Evolutionary conservation across 2,113 vertebrate species (phyloP), one percentile per base, ranked within the genome.

Genomic region (Xiphias gladius): DNA sequence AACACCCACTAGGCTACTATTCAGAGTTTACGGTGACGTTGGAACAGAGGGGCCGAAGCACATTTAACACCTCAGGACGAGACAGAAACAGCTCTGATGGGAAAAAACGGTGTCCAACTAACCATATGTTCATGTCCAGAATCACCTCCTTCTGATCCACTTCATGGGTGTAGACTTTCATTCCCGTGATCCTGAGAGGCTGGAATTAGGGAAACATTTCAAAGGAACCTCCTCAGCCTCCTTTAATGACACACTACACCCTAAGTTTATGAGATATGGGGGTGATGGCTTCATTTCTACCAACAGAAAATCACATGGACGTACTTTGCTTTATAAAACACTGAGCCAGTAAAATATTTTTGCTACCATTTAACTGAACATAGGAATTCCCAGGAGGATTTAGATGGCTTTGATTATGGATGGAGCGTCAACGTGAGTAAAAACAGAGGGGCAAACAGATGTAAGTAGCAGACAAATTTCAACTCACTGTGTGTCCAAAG

Each of bases 51-150:
- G 11, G 7, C 9, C 5, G 22, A 46, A 32, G 62, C n/a, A 30
- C n/a, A 7, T 35, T 5, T 7, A 39, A 19, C n/a, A 14, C 6
- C 10, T 28, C 20, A 62, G 19, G 19, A 55, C 7, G 10, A 37
- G 9, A 70, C 10, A 17, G 3, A 48, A 24, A 57, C 7, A 26
- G 68, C 1, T 30, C 5, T 7, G 16, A 62, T 0, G 20, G 14
- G 48, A 70, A 52, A 50, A 73, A 48, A 35, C 3, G 16, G 16
- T 66, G 0, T 55, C 52, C 7, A 9, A 83, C 90, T 2, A 3
- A 99, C 98, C 96, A 91, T 83, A 99, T 92, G 66, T 97, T 95
- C 77, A 99, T 52, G 93, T 99, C 98, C 75, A 99, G 92, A 73
- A 96, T 76, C 86, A 99, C 95, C 91, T 97, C 96, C 91, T 96